Percentiles rank a stretch among this genome's conserved stretches.
These are phyloP conservation scores for Turdus rufiventris DNA, from an alignment of 2,113 vertebrate genomes.

Conservation along the genomic window DNA sequence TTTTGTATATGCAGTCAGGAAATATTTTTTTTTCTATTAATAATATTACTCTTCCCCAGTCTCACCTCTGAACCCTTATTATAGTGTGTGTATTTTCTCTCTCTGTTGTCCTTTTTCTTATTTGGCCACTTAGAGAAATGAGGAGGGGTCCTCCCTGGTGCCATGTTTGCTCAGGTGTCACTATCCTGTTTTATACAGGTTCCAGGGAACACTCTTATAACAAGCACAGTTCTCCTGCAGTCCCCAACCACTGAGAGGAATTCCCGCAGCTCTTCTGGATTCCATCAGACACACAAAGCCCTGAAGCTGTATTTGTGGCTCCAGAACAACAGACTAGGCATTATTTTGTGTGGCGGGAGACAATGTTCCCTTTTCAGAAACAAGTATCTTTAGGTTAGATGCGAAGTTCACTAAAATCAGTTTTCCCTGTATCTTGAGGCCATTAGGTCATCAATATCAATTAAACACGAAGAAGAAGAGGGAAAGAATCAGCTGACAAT, in stretches of 20 bases:
- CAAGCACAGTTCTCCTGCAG: background rate
- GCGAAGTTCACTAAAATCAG: background rate
- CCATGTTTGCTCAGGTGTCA: background rate
- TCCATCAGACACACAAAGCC: background rate
- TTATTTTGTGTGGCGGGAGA: background rate
- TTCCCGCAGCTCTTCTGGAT: background rate
- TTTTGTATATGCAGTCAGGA: background rate
- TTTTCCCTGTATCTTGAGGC: background rate
- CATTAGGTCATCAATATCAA: background rate
- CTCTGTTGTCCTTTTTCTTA: background rate
- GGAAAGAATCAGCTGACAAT: background rate
- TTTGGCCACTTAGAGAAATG: background rate
- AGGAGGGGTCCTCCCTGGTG: background rate
- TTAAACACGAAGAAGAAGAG: background rate
- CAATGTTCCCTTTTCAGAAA: background rate
- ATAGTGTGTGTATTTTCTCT: accelerated
- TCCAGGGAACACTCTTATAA: background rate
- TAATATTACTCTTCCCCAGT: background rate
- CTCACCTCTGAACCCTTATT: background rate
- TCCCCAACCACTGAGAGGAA: background rate
- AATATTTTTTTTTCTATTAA: background rate
- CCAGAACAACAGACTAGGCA: background rate
- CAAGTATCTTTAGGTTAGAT: background rate
- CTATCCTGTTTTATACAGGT: background rate
- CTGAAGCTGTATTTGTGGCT: background rate